phyloP scores from a whole-genome alignment of 2,797 vertebrate species.

The Leptodactylus fallax region DNA sequence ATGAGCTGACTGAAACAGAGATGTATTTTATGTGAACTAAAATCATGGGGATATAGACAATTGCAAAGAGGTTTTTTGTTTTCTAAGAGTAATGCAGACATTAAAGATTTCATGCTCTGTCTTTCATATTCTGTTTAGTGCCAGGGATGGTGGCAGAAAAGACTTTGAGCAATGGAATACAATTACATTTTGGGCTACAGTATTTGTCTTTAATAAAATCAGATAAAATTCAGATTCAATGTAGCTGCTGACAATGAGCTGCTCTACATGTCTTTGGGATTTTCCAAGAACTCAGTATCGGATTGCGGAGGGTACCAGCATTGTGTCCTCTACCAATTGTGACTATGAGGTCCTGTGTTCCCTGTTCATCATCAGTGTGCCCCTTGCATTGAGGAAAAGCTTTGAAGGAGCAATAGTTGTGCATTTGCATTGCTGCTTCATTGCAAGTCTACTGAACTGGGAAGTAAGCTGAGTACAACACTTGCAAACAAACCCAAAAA shows the following conservation, averaged over 20 bases:
- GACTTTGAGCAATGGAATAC: background rate
- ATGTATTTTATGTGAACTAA: conserved; percentile 62
- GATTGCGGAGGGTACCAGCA: too few relatives aligned
- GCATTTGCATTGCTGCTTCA: too few relatives aligned
- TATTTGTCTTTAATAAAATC: background rate
- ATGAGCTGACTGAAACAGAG: conserved; percentile 44
- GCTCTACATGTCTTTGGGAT: background rate
- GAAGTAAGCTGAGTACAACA: too few relatives aligned
- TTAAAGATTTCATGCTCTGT: conserved; percentile 65
- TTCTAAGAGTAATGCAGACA: conserved; percentile 59
- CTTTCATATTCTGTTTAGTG: conserved; percentile 50
- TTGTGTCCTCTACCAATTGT: too few relatives aligned
- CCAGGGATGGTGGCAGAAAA: conserved; percentile 22
- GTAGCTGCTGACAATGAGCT: background rate
- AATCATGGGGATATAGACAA: conserved; percentile 66
- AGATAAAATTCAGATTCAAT: background rate
- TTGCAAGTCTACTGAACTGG: too few relatives aligned
- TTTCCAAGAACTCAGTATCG: too few relatives aligned
- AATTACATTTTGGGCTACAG: background rate
- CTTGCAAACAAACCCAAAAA: too few relatives aligned
- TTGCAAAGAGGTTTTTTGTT: conserved; percentile 18
- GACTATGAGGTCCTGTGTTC: too few relatives aligned
- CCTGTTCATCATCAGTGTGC: too few relatives aligned
- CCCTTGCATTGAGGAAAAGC: too few relatives aligned
- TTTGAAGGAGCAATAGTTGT: too few relatives aligned